A percentile compares a stretch with the other conserved stretches of the same genome.
phyloP scores from a whole-genome alignment of 2,113 vertebrate genomes.

The Laticauda laticaudata region DNA sequence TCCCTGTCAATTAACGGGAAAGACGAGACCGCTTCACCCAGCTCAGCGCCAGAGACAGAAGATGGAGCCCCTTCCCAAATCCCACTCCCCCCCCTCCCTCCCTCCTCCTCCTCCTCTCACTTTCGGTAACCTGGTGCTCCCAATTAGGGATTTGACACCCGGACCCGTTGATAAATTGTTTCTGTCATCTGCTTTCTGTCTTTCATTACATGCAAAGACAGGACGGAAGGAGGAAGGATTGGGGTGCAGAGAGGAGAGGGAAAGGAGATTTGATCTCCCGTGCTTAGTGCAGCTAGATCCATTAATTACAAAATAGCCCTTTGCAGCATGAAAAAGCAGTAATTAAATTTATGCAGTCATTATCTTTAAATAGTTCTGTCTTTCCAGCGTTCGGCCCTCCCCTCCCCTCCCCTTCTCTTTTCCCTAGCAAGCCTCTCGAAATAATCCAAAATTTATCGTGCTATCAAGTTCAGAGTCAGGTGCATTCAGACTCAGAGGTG shows the following conservation, averaged over 20 bases:
- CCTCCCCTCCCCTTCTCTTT: conserved; percentile 54
- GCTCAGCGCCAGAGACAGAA: conserved; percentile 22
- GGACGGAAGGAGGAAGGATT: conserved; percentile 54
- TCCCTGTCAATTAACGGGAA: conserved; percentile 82
- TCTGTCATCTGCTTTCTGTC: conserved; percentile 97
- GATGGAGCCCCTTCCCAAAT: conserved; percentile 8
- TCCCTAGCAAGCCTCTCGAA: conserved; percentile 60
- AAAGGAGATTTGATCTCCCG: conserved; percentile 74
- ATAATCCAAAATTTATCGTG: conserved; percentile 64
- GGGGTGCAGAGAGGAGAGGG: conserved; percentile 51
- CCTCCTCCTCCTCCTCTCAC: conserved; percentile 69
- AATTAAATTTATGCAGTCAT: conserved; percentile 99
- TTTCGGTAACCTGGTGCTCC: conserved; percentile 83
- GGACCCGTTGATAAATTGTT: conserved; percentile 81
- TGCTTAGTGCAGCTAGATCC: conserved; percentile 81
- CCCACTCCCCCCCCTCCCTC: conserved; percentile 17
- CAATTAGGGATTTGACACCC: conserved; percentile 93
- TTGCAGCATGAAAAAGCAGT: conserved; percentile 96
- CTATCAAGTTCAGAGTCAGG: conserved; percentile 50
- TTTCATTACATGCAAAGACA: conserved; percentile 72
- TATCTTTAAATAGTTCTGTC: conserved; percentile 99
- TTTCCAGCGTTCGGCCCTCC: conserved; percentile 80
- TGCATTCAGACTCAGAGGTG: conserved; percentile 24
- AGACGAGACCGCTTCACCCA: conserved; percentile 29
- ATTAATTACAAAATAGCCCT: conserved; percentile 88